Conservation (phyloP, 1,140 invertebrate species). For the Leptinotarsa defecta region DNA sequence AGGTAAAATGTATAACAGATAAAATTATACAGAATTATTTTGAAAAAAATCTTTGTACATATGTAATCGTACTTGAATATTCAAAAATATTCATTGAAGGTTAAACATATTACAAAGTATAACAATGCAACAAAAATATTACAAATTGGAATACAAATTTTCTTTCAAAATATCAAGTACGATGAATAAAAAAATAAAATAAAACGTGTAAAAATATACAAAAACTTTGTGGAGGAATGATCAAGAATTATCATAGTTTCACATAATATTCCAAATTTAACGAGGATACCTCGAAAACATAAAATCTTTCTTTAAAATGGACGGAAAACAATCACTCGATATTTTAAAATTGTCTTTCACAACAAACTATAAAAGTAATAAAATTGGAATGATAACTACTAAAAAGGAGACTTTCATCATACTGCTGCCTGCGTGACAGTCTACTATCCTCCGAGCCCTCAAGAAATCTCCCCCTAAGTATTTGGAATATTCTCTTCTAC, state of each 20-base stretch:
- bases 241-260: background rate
- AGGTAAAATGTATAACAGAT: no score
- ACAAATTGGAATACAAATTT: background rate
- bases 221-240: background rate
- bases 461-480: slow-evolving; percentile 79
- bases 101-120: background rate
- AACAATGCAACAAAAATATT: background rate
- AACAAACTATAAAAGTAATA: background rate
- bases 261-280: background rate
- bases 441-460: slow-evolving; percentile 75
- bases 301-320: background rate
- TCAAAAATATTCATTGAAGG: background rate
- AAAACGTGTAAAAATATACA: background rate
- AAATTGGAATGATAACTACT: background rate
- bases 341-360: background rate
- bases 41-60: no score
- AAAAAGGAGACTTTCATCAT: slow-evolving; percentile 28
- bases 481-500: slow-evolving; percentile 66
- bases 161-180: background rate
- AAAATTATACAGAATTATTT: no score
- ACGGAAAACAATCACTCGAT: slow-evolving; percentile 5
- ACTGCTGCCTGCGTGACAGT: slow-evolving; percentile 68
- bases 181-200: background rate
- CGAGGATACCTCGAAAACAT: background rate
- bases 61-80: no score